phyloP scores from a whole-genome alignment of 2,113 vertebrate species.

The Smithornis capensis region DNA sequence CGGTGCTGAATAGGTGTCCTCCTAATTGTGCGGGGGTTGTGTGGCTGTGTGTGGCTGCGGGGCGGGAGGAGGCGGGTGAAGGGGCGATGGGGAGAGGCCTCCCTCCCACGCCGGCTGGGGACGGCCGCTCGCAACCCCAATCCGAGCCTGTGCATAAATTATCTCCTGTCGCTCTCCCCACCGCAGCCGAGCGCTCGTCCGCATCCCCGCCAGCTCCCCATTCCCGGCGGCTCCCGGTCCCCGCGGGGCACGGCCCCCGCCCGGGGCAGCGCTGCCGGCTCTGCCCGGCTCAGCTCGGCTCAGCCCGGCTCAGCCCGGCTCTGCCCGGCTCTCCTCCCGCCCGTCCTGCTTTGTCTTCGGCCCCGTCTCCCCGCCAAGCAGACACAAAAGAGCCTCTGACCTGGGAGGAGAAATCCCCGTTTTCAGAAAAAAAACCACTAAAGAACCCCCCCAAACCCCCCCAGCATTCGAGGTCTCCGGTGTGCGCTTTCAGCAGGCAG shows the following conservation, averaged over 20 bases:
- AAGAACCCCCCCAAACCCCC: no score
- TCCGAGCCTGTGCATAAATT: constrained; percentile 56
- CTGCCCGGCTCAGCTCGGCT: constrained; percentile 26
- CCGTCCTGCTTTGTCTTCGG: constrained; percentile 45
- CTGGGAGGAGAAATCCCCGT: neutral
- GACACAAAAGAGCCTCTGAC: constrained; percentile 55
- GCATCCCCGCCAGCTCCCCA: neutral
- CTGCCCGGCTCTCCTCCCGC: constrained; percentile 1
- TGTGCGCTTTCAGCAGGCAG: neutral
- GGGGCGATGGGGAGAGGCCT: constrained; percentile 46
- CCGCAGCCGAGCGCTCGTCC: neutral
- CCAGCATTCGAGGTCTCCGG: neutral
- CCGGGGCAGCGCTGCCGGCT: neutral
- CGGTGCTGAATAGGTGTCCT: constrained; percentile 46
- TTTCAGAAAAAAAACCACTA: neutral
- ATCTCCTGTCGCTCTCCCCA: neutral
- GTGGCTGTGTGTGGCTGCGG: constrained; percentile 30
- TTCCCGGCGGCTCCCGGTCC: neutral
- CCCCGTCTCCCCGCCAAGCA: constrained; percentile 54
- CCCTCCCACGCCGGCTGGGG: constrained; percentile 36
- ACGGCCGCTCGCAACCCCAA: constrained; percentile 51
- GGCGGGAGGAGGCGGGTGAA: constrained; percentile 51
- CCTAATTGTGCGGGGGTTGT: constrained; percentile 7
- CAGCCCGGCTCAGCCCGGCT: neutral
- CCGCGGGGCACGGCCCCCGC: neutral